phyloP scores from a whole-genome alignment of 2,797 vertebrate species.

The Loriculus beryllinus region DNA sequence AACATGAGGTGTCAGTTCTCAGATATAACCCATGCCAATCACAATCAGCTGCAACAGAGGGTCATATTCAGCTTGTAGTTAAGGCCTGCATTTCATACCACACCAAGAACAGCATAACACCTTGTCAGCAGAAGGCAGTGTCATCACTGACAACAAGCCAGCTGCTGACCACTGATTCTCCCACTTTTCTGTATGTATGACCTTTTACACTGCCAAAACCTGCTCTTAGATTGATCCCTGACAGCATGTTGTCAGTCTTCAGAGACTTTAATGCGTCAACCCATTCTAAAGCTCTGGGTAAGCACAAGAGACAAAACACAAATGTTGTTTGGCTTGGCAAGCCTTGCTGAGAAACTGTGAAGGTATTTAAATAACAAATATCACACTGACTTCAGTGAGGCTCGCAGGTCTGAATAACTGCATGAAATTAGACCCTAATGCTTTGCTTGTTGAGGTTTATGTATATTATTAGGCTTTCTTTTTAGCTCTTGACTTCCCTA shows the following conservation, averaged over 20 bases:
- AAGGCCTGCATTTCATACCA: not conserved
- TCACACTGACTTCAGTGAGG: not conserved
- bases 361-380: not conserved
- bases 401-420: not conserved
- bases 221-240: not conserved
- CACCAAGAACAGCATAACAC: not conserved
- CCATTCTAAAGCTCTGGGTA: not conserved
- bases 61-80: accelerated
- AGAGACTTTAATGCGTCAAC: not conserved
- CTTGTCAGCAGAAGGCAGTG: not conserved
- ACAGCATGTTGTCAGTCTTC: not conserved
- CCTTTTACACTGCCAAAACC: not conserved
- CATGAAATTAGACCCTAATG: not conserved
- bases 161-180: not conserved
- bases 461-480: not conserved
- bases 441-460: not conserved
- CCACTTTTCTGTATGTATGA: not conserved
- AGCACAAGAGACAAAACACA: not conserved
- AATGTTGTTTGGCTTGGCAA: not conserved
- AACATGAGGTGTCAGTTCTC: not conserved
- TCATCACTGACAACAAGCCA: not conserved
- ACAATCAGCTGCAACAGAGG: not conserved
- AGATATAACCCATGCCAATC: not conserved
- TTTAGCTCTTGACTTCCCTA: not conserved
- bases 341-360: not conserved